Evolutionary conservation across 2,888 invertebrate species (phyloP), one percentile per base, ranked within the genome.

Genomic region (Acrocyrtus sp.): DNA sequence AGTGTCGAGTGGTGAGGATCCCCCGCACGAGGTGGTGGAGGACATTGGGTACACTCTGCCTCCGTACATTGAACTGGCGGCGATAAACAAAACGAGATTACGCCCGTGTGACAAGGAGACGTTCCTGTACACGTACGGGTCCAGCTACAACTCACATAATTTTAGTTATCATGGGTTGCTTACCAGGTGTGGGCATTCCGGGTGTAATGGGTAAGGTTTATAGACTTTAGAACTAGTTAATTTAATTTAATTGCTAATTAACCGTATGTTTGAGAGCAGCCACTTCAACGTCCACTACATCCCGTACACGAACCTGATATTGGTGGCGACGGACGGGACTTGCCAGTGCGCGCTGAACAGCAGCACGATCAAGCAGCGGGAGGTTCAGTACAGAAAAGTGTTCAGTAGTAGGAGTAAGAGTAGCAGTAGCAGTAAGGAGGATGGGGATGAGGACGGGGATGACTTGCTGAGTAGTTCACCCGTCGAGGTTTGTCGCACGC

Each of bases 241-340:
- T 24, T 24, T n/a, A n/a, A n/a, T n/a, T n/a, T n/a, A n/a, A n/a
- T n/a, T n/a, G n/a, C n/a, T n/a, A n/a, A n/a, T n/a, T n/a, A n/a
- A n/a, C n/a, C n/a, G n/a, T 45, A 15, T 21, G 48, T 12, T 19
- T 10, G n/a, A 50, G 21, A 24, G 2, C 86, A 92, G 95, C 82
- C 94, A 94, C 26, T 95, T 95, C 86, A 95, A 94, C 86, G 94
- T 95, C 66, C 94, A 95, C 83, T 94, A 94, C 86, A 93, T 95
- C 82, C 93, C 91, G 56, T 92, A 93, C 84, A 95, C 94, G 83
- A 95, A 95, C 87, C 86, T 95, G 81, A 93, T 95, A 82, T 86
- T 95, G 77, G 86, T 95, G 77, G 95, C 94, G 77, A 94, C 95
- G 81, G 94, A 95, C 78, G 78, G 80, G 15, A 75, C 72, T 39